phyloP scores from a whole-genome alignment of 2,113 vertebrate species.

The Xenotilapia flavipinnis region DNA sequence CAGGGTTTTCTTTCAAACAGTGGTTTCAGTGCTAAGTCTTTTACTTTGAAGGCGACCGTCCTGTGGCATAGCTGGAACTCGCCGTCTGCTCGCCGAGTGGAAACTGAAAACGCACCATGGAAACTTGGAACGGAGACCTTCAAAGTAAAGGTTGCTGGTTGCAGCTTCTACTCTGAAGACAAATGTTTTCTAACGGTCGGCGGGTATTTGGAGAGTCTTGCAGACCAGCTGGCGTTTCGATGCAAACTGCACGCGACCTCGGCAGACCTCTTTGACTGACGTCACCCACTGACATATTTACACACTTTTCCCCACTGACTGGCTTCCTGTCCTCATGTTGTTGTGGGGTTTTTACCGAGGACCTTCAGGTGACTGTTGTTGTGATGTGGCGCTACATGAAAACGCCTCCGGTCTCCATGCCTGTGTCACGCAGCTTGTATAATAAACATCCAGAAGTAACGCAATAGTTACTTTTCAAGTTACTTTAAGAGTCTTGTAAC shows the following conservation, averaged over 20 bases:
- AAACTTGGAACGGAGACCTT: not conserved
- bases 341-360: fast-evolving
- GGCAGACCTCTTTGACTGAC: not conserved
- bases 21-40: not conserved
- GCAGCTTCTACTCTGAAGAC: not conserved
- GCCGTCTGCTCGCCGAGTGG: not conserved
- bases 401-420: not conserved
- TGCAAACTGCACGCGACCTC: not conserved
- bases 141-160: not conserved
- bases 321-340: not conserved
- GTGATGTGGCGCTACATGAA: not conserved
- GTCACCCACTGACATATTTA: not conserved
- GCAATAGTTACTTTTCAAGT: not conserved
- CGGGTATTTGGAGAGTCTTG: not conserved
- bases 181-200: not conserved
- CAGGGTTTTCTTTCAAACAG: not conserved
- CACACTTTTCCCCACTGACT: not conserved
- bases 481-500: fast-evolving
- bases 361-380: not conserved
- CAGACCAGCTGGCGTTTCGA: not conserved
- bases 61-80: not conserved
- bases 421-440: not conserved
- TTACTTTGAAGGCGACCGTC: not conserved
- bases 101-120: not conserved
- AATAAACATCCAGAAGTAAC: not conserved